phyloP scores from a whole-genome alignment of 2,797 vertebrate species.

The Poecilia picta region DNA sequence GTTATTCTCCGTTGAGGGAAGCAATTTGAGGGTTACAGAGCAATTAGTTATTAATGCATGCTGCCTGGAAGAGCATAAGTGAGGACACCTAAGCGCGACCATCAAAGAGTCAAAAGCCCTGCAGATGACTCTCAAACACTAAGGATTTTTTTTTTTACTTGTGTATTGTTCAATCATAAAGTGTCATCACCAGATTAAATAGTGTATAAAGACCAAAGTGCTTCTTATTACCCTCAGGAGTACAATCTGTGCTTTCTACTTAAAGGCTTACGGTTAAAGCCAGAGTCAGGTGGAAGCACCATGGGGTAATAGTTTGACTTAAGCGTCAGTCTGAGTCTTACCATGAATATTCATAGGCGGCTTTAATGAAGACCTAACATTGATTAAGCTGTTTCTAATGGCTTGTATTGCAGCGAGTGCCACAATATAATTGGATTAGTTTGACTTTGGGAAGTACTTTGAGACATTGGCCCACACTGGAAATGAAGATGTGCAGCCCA shows the following conservation, averaged over 20 bases:
- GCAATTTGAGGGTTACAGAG: conserved; percentile 68
- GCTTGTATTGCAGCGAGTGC: conserved; percentile 61
- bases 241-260: conserved; percentile 40
- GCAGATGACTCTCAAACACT: conserved; percentile 13
- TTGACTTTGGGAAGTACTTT: conserved; percentile 81
- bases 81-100: conserved; percentile 37
- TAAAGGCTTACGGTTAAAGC: conserved; percentile 52
- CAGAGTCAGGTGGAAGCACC: conserved; percentile 58
- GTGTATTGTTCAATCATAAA: conserved; percentile 36
- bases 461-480: conserved; percentile 72
- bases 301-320: conserved; percentile 48
- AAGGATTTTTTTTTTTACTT: conserved; percentile 4
- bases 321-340: conserved; percentile 59
- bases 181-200: conserved; percentile 43
- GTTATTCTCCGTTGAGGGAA: conserved; percentile 67
- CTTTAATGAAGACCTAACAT: conserved; percentile 77
- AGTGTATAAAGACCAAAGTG: conserved; percentile 41
- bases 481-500: conserved; percentile 73
- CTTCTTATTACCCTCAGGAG: conserved; percentile 43
- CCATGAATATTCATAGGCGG: conserved; percentile 75
- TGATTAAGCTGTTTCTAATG: conserved; percentile 78
- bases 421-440: conserved; percentile 77
- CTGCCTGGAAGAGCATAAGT: conserved; percentile 30
- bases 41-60: conserved; percentile 69
- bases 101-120: conserved; percentile 31